phyloP scores from a whole-genome alignment of 2,888 invertebrate genomes.

The Drosophila meridiana region DNA sequence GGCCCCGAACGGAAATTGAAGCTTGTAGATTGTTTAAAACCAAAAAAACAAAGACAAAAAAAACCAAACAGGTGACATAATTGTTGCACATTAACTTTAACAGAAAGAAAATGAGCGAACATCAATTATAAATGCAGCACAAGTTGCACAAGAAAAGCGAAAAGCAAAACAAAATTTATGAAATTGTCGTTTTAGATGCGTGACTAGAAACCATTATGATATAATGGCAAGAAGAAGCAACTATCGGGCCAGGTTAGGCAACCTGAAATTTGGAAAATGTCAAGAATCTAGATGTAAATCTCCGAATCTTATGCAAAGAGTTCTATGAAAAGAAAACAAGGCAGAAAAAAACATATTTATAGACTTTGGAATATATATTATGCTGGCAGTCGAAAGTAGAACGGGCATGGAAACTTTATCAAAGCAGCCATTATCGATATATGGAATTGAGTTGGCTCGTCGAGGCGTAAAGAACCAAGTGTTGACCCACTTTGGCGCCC shows the following conservation, averaged over 20 bases:
- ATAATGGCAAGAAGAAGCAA: conserved; percentile 47
- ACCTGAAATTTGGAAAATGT: conserved; percentile 5
- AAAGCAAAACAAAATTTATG: conserved; percentile 24
- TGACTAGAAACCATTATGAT: conserved; percentile 66
- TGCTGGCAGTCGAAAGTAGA: conserved; percentile 9
- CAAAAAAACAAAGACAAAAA: conserved; percentile 44
- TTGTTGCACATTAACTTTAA: conserved; percentile 26
- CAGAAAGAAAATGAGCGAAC: conserved; percentile 4
- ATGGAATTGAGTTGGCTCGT: conserved; percentile 17
- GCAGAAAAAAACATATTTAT: conserved; percentile 12
- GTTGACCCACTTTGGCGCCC: conserved; percentile 58
- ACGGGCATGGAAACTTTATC: conserved; percentile 41
- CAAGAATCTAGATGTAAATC: conserved; percentile 36
- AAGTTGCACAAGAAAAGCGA: conserved; percentile 21
- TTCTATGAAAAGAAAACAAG: not conserved
- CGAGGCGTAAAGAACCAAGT: conserved; percentile 50
- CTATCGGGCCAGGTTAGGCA: conserved; percentile 19
- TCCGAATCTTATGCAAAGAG: conserved; percentile 30
- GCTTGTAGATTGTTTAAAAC: conserved; percentile 37
- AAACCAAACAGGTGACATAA: conserved; percentile 61
- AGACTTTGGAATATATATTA: conserved; percentile 2
- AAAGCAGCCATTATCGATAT: conserved; percentile 51
- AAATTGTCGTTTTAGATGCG: conserved; percentile 57
- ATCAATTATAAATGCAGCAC: conserved; percentile 18
- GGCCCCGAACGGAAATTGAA: conserved; percentile 64